Percentiles rank a stretch among this genome's conserved stretches.
Evolutionary conservation across 2,797 vertebrate genomes (phyloP).

Genomic region (Ptychobarbus kaznakovi): DNA sequence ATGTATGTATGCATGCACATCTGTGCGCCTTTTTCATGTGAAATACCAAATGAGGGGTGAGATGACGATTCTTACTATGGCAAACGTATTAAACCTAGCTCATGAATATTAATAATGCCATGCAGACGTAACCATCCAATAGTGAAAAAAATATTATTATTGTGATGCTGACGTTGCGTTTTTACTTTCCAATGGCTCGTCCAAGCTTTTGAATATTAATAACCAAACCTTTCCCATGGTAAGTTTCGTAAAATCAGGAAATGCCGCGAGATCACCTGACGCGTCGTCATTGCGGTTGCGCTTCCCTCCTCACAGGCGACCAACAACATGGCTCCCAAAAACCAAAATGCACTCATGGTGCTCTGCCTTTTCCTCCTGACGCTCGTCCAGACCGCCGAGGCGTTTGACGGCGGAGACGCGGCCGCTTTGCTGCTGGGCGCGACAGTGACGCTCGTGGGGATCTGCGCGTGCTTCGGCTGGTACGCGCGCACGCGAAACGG

Average conservation of each 20-base stretch:
- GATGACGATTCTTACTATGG: background rate
- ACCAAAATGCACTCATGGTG: conserved; percentile 54
- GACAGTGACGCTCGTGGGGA: conserved; percentile 80
- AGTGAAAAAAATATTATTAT: background rate
- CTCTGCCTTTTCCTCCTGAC: conserved; percentile 69
- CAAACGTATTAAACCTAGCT: background rate
- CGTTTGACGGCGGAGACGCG: conserved; percentile 87
- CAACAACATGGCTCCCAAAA: conserved; percentile 79
- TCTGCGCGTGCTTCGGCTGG: conserved; percentile 91
- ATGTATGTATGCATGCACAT: background rate
- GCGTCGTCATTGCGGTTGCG: conserved; percentile 30
- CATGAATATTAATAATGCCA: background rate
- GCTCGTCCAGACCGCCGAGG: conserved; percentile 79
- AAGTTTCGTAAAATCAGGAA: conserved; percentile 66
- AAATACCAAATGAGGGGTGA: background rate
- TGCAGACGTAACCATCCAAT: background rate
- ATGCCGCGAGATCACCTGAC: conserved; percentile 69
- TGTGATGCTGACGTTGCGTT: background rate
- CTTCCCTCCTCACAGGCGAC: conserved; percentile 13
- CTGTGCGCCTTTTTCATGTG: background rate
- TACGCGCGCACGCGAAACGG: conserved; percentile 87
- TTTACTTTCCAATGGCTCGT: background rate
- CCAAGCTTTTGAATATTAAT: background rate
- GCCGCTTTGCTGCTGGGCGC: conserved; percentile 85
- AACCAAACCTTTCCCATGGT: background rate